These are phyloP conservation scores for Azemiops feae DNA, from an alignment of 2,113 vertebrate species.

Conservation along the genomic window DNA sequence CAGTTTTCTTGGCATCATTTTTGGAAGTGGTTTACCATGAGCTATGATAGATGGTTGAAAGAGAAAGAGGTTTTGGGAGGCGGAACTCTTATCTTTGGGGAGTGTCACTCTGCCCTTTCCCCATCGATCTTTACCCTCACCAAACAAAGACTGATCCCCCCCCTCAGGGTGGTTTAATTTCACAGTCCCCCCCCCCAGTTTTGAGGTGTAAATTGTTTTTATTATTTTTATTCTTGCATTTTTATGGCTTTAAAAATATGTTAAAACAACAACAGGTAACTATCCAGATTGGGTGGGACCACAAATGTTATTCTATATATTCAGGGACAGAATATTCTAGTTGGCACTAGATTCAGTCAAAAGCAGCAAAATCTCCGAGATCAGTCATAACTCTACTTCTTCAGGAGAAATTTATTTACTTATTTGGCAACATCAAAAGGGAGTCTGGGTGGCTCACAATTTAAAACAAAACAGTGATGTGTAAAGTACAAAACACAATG, in stretches of 20 bases:
- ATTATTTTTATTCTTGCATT: not conserved
- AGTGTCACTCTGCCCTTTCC: not conserved
- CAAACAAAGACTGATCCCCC: not conserved
- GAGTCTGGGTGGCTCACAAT: not conserved
- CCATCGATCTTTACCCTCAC: not conserved
- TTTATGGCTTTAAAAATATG: not conserved
- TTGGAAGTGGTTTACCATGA: not conserved
- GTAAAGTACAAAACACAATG: not conserved
- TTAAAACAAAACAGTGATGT: not conserved
- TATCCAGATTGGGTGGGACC: not conserved
- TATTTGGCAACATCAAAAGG: not conserved
- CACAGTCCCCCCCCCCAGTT: not conserved
- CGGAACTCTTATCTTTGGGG: not conserved
- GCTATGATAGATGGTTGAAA: not conserved
- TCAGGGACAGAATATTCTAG: constrained; percentile 51
- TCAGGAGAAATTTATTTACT: constrained; percentile 11
- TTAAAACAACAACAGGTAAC: not conserved
- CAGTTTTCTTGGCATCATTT: not conserved
- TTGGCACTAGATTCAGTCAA: constrained; percentile 4
- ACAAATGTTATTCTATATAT: not conserved
- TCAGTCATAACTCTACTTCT: not conserved
- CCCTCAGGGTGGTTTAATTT: not conserved
- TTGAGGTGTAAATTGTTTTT: not conserved
- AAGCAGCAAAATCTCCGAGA: not conserved
- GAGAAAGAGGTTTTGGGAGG: not conserved